phyloP scores from a whole-genome alignment of 2,113 vertebrate species.

The Sylvia atricapilla region DNA sequence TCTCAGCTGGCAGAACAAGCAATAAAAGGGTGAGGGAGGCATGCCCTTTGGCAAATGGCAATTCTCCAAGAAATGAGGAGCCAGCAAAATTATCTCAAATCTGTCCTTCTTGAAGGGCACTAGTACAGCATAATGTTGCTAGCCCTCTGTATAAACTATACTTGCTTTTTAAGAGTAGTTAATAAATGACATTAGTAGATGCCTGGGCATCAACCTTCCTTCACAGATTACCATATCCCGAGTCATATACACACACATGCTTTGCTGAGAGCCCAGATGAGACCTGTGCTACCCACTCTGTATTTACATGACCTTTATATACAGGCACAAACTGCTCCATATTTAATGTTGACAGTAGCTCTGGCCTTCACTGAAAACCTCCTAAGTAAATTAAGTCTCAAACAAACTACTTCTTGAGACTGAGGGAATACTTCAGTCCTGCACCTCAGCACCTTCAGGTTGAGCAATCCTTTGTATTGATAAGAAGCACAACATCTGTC shows the following conservation, averaged over 20 bases:
- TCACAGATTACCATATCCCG: neutral
- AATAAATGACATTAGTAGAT: neutral
- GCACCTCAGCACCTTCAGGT: neutral
- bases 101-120: neutral
- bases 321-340: neutral
- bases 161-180: neutral
- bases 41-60: neutral
- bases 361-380: neutral
- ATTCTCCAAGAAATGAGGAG: neutral
- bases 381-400: neutral
- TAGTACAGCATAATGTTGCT: neutral
- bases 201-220: neutral
- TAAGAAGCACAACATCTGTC: neutral
- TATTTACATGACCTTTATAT: neutral
- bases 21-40: neutral
- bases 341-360: neutral
- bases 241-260: neutral
- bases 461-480: neutral
- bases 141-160: neutral
- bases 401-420: neutral
- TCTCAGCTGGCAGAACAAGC: neutral
- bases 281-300: neutral
- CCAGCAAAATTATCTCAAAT: neutral
- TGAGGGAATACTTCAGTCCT: neutral
- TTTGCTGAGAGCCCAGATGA: neutral